Percentiles rank a stretch among this genome's conserved stretches.
Evolutionary conservation across 2,888 invertebrate species (phyloP).

Genomic region (Eupithecia vulgata): DNA sequence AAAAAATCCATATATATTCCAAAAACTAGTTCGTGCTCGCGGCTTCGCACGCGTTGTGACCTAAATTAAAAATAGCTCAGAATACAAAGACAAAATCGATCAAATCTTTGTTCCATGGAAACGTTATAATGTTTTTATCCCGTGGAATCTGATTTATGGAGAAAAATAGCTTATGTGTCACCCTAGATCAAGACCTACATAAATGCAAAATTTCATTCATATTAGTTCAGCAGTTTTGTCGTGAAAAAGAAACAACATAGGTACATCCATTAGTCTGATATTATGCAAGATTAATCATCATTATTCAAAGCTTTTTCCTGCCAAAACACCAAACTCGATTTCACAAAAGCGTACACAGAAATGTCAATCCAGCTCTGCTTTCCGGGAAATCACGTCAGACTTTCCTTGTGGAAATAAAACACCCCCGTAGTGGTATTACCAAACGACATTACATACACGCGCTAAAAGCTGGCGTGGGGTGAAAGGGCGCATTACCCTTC

Average conservation of each 20-base stretch:
- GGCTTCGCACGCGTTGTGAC: not conserved
- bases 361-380: conserved; percentile 17
- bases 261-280: not conserved
- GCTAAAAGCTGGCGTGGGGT: conserved; percentile 23
- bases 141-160: not conserved
- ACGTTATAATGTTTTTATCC: no score
- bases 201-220: not conserved
- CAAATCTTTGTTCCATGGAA: no score
- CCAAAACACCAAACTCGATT: not conserved
- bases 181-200: no score
- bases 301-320: not conserved
- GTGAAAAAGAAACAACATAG: not conserved
- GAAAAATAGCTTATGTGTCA: not conserved
- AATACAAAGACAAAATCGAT: not conserved
- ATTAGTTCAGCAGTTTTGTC: not conserved
- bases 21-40: no score
- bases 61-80: not conserved
- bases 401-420: conserved; percentile 30
- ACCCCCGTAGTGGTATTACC: conserved; percentile 26
- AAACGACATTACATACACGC: conserved; percentile 29
- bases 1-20: no score
- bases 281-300: not conserved
- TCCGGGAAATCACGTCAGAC: conserved; percentile 24
- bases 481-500: not conserved
- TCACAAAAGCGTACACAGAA: conserved; percentile 5